phyloP scores from a whole-genome alignment of 2,113 vertebrate species.

The Gopherus flavomarginatus region DNA sequence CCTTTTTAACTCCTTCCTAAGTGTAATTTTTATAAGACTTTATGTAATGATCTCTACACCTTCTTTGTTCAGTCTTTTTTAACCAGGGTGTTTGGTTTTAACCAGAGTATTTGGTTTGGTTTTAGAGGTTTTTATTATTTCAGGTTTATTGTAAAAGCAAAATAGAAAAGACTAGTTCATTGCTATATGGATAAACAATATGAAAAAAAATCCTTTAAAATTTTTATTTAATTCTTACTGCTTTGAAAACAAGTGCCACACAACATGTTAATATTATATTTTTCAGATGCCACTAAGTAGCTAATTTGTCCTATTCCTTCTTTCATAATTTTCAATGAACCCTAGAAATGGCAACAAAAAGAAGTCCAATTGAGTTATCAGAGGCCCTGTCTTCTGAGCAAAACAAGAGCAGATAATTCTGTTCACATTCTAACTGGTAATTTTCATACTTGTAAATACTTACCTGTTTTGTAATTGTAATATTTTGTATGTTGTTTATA shows the following conservation, averaged over 20 bases:
- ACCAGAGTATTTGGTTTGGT: neutral
- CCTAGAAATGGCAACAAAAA: neutral
- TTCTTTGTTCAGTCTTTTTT: neutral
- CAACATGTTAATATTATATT: neutral
- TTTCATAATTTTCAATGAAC: neutral
- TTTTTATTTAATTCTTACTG: neutral
- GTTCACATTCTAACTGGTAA: neutral
- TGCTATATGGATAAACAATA: neutral
- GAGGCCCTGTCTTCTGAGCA: neutral
- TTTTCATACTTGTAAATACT: rapidly evolving
- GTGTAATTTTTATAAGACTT: neutral
- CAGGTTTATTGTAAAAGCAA: neutral
- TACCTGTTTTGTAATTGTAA: neutral
- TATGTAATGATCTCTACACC: neutral
- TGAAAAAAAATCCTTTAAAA: neutral
- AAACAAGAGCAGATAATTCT: neutral
- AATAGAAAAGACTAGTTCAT: neutral
- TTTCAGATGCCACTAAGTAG: neutral
- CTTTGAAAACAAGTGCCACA: neutral
- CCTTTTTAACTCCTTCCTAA: neutral
- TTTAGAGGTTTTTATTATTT: neutral
- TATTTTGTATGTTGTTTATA: neutral
- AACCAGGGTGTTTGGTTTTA: neutral
- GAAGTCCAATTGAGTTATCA: neutral
- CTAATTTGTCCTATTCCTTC: neutral